Evolutionary conservation across 64 coral and sea anemone genomes (phyloP), one percentile per base, ranked within the genome.

Genomic region (Pachyseris speciosa): DNA sequence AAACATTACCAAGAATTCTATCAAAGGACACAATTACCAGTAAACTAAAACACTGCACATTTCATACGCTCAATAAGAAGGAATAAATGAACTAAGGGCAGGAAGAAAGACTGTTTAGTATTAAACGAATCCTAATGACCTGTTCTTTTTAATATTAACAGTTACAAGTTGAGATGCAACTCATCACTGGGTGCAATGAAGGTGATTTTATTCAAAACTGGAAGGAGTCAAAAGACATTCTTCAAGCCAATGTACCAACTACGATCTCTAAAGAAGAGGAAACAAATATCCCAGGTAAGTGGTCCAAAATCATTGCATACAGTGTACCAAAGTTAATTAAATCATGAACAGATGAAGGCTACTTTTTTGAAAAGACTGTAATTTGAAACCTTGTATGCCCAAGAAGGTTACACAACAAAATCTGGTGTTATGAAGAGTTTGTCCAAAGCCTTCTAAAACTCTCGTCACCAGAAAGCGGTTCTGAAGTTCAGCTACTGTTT

Each of bases 331-430:
- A 61, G 20, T 61, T 9, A 61, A 61, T 61, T n/a, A n/a, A n/a
- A n/a, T n/a, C n/a, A n/a, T n/a, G n/a, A n/a, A n/a, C n/a, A n/a
- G n/a, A n/a, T n/a, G n/a, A n/a, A n/a, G n/a, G n/a, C n/a, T n/a
- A n/a, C n/a, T n/a, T n/a, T n/a, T n/a, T n/a, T n/a, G n/a, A n/a
- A n/a, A n/a, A n/a, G n/a, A n/a, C n/a, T n/a, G n/a, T n/a, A n/a
- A n/a, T n/a, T n/a, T n/a, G n/a, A n/a, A n/a, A n/a, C n/a, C n/a
- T n/a, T n/a, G n/a, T n/a, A n/a, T n/a, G n/a, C n/a, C n/a, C 85
- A 88, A 88, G 68, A 72, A 76, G 87, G 87, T 37, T 89, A 89
- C 57, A 89, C 87, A 41, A 76, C 69, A 40, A 89, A 89, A 89
- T 89, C 87, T 15, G 87, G 88, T 81, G 88, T 91, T 67, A 28